Evolutionary conservation across 2,113 vertebrate genomes (phyloP).

Genomic region (Rafetus swinhoei): DNA sequence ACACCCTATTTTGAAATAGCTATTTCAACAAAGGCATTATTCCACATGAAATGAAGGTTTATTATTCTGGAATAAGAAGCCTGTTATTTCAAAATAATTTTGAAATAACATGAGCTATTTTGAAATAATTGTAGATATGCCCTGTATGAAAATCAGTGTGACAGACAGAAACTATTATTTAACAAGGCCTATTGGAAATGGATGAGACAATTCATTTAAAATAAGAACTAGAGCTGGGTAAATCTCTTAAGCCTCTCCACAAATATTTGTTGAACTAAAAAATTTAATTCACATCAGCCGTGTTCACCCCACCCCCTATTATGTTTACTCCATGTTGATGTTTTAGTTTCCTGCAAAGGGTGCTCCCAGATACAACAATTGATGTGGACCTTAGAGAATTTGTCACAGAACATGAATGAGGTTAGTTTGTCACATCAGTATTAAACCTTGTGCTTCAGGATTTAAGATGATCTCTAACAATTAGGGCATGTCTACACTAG

Average conservation of each 20-base stretch:
- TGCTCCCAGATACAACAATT: not conserved
- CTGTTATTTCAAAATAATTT: too few species aligned
- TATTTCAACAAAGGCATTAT: too few species aligned
- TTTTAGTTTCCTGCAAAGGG: not conserved
- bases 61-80: too few species aligned
- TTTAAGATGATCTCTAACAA: not conserved
- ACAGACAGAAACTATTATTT: not conserved
- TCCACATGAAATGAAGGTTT: too few species aligned
- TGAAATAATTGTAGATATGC: too few species aligned
- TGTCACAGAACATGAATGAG: not conserved
- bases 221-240: not conserved
- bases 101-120: too few species aligned
- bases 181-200: not conserved
- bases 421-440: not conserved
- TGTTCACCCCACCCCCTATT: not conserved
- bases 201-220: not conserved
- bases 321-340: not conserved
- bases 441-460: rapidly evolving
- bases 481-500: not conserved
- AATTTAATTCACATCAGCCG: not conserved
- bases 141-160: not conserved
- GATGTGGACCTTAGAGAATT: not conserved
- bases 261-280: not conserved
- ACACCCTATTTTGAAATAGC: too few species aligned
- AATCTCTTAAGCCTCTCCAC: not conserved